These are phyloP conservation scores for Cyclophora albipunctata DNA, from an alignment of 2,888 invertebrate genomes.

Conservation along the genomic window DNA sequence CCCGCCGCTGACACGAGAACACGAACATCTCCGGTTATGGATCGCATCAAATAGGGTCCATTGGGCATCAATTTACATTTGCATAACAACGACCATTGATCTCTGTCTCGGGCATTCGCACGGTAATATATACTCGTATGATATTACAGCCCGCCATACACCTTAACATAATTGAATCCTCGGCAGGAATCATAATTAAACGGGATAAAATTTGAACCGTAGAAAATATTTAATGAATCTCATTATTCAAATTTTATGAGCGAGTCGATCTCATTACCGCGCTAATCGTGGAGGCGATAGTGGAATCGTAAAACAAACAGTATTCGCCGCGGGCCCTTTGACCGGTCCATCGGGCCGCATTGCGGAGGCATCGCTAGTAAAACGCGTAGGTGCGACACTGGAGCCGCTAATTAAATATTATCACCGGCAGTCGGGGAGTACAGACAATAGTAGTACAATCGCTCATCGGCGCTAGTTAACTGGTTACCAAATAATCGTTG, in stretches of 20 bases:
- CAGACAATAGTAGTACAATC: slow-evolving; percentile 62
- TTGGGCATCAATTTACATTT: slow-evolving; percentile 27
- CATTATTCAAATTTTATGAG: slow-evolving; percentile 34
- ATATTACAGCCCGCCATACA: too few species aligned
- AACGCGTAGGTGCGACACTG: slow-evolving; percentile 62
- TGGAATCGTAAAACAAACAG: slow-evolving; percentile 53
- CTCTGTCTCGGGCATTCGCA: too few species aligned
- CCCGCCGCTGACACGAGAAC: slow-evolving; percentile 32
- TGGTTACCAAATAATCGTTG: slow-evolving; percentile 66
- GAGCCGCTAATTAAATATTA: slow-evolving; percentile 72
- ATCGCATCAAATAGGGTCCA: slow-evolving; percentile 28
- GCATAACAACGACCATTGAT: slow-evolving; percentile 13
- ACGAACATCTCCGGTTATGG: slow-evolving; percentile 49
- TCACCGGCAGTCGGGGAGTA: slow-evolving; percentile 57
- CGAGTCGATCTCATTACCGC: slow-evolving; percentile 46
- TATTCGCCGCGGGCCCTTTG: slow-evolving; percentile 54
- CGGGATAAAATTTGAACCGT: too few species aligned
- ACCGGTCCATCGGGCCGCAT: slow-evolving; percentile 40
- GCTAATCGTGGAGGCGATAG: slow-evolving; percentile 46
- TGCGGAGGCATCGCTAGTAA: slow-evolving; percentile 35
- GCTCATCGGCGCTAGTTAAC: slow-evolving; percentile 66
- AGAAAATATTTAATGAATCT: too few species aligned
- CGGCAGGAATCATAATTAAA: too few species aligned
- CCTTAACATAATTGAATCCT: too few species aligned
- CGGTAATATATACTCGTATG: too few species aligned